Percentiles rank a stretch among this genome's conserved stretches.
Conservation (phyloP, 2,113 vertebrate species). For the Pipa parva region DNA sequence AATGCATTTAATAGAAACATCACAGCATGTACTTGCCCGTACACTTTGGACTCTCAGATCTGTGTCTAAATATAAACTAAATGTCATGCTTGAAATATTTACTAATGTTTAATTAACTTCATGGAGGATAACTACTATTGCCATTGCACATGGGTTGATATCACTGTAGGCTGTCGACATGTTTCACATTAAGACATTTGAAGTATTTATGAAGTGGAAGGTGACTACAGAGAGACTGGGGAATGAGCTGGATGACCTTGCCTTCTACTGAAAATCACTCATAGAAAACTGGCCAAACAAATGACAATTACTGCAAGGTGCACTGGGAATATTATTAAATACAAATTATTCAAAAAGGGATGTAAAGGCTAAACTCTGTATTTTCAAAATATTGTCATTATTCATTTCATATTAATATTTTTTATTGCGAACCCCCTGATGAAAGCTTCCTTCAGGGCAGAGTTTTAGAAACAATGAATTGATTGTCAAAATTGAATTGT, state of each 20-base stretch:
- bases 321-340: too few species aligned
- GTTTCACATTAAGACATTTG: conserved; percentile 3
- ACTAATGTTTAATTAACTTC: conserved; percentile 14
- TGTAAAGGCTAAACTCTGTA: too few species aligned
- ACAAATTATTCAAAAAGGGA: too few species aligned
- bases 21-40: neutral
- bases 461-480: too few species aligned
- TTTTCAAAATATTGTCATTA: too few species aligned
- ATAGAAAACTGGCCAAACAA: neutral
- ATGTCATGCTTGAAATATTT: conserved; percentile 5
- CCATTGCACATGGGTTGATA: neutral
- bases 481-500: too few species aligned
- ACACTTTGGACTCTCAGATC: neutral
- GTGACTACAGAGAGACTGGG: conserved; percentile 3
- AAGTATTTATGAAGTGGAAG: conserved; percentile 20
- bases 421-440: too few species aligned
- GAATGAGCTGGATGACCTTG: conserved; percentile 4
- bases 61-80: conserved; percentile 1
- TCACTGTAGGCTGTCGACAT: neutral
- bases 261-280: neutral
- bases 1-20: neutral
- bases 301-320: neutral
- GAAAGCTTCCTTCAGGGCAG: too few species aligned
- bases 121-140: neutral
- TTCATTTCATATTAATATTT: too few species aligned